Percentiles rank a stretch among this genome's conserved stretches.
These are phyloP conservation scores for Orientallactaga bullata DNA, from an alignment of 2,113 vertebrate species.

Conservation along the genomic window DNA sequence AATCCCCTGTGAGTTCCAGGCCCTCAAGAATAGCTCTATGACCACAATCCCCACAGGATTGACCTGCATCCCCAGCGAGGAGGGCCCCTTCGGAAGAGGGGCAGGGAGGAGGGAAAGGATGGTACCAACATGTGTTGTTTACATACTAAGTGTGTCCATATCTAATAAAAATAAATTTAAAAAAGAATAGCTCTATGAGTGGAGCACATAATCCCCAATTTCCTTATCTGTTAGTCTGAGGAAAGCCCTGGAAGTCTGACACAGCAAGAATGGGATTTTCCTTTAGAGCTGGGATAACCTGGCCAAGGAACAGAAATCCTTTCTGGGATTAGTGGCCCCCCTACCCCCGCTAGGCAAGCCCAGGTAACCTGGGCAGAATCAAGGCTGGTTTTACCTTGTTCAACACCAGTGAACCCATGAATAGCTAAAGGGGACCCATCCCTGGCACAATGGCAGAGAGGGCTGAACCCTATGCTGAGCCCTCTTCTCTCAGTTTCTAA, in stretches of 20 bases:
- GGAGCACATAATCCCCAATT: background rate
- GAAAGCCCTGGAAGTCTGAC: background rate
- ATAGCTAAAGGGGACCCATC: background rate
- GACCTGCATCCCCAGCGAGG: too few relatives aligned
- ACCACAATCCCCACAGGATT: too few relatives aligned
- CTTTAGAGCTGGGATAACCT: background rate
- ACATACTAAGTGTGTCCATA: too few relatives aligned
- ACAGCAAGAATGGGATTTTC: background rate
- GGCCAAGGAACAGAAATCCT: background rate
- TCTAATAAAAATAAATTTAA: too few relatives aligned
- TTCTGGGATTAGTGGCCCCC: background rate
- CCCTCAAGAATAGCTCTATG: background rate
- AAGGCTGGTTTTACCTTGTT: background rate
- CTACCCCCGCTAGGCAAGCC: background rate
- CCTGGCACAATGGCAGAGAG: background rate
- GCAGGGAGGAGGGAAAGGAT: too few relatives aligned
- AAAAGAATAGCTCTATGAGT: too few relatives aligned
- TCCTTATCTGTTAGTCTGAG: background rate
- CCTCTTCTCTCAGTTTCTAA: background rate
- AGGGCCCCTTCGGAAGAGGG: too few relatives aligned
- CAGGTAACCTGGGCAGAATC: background rate
- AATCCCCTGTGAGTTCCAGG: background rate
- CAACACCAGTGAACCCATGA: background rate
- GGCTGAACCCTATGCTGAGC: background rate
- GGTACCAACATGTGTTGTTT: too few relatives aligned